Evolutionary conservation across 2,113 vertebrate genomes (phyloP).

Genomic region (Passer domesticus): DNA sequence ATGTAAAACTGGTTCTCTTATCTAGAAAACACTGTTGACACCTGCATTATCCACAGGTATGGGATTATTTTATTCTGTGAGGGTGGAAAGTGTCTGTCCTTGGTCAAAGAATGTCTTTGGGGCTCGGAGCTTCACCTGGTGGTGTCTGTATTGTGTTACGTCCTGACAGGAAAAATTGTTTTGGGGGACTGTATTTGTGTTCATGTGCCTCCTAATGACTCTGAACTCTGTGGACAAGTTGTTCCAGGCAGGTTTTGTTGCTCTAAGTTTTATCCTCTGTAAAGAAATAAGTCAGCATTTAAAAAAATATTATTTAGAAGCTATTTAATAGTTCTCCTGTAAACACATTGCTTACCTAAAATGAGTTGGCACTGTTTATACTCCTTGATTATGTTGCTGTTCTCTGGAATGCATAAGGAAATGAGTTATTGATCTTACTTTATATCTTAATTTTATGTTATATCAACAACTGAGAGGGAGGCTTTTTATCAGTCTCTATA

Average conservation of each 20-base stretch:
- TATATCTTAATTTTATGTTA: neutral
- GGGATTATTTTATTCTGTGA: neutral
- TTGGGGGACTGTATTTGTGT: neutral
- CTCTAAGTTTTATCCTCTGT: neutral
- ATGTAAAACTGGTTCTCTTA: neutral
- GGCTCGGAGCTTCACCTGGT: neutral
- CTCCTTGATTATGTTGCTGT: neutral
- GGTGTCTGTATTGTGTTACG: neutral
- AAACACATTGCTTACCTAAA: neutral
- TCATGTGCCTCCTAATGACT: neutral
- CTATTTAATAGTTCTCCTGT: neutral
- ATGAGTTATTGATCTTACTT: slow-evolving; percentile 25
- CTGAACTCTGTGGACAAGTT: neutral
- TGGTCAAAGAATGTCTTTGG: neutral
- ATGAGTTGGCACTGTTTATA: neutral
- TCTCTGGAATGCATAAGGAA: neutral
- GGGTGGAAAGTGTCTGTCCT: neutral
- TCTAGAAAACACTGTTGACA: neutral
- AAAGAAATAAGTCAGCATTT: neutral
- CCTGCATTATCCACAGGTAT: neutral
- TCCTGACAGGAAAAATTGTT: neutral
- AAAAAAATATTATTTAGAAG: neutral
- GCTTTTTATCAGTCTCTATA: neutral
- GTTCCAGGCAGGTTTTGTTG: neutral
- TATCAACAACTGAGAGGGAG: neutral